phyloP scores from a whole-genome alignment of 2,888 invertebrate genomes.

The Coremacera marginata region DNA sequence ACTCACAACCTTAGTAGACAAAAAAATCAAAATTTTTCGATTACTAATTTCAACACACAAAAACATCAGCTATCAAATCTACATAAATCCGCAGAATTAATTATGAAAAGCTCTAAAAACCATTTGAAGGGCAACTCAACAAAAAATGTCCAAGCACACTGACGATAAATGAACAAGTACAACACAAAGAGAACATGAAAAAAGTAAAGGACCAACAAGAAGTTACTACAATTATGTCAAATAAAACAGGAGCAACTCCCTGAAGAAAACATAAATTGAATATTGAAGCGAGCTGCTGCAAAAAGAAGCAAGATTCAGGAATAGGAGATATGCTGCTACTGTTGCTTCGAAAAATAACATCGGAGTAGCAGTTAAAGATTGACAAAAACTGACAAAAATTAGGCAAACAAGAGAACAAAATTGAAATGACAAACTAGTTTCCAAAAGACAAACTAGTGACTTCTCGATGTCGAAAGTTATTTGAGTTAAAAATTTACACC shows the following conservation, averaged over 20 bases:
- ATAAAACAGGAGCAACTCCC: background rate
- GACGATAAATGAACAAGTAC: background rate
- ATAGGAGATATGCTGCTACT: background rate
- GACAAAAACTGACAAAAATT: background rate
- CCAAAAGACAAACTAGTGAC: background rate
- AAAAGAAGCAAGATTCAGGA: background rate
- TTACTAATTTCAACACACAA: background rate
- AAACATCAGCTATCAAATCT: background rate
- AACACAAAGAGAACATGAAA: background rate
- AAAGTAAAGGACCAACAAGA: background rate
- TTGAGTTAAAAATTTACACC: background rate
- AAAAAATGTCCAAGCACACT: background rate
- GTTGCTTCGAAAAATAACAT: background rate
- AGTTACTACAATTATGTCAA: slow-evolving; percentile 14
- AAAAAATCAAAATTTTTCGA: background rate
- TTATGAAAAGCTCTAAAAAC: background rate
- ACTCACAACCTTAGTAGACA: too few species aligned
- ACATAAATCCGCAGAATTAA: background rate
- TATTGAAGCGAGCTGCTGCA: background rate
- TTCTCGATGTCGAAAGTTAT: background rate
- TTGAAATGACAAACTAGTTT: slow-evolving; percentile 28
- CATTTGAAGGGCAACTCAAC: background rate
- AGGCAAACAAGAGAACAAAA: background rate
- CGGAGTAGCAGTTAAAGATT: too few species aligned
- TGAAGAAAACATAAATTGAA: background rate